phyloP scores from a whole-genome alignment of 1,140 invertebrate species.

The Megalonaias nervosa region DNA sequence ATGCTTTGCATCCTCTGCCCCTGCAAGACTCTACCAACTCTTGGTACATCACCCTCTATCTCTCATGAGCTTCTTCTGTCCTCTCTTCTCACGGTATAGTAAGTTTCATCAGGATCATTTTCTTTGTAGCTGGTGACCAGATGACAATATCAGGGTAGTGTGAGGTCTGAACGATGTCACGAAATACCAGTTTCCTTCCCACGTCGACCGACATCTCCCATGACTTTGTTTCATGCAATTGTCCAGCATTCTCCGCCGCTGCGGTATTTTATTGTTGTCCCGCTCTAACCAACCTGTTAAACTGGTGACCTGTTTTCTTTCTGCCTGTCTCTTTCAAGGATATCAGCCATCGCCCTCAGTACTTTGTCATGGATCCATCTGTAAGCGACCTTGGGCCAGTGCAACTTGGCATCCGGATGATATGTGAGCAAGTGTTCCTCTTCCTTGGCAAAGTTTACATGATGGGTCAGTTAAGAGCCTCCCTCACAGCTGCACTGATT shows the following conservation, averaged over 20 bases:
- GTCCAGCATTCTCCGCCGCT: background rate
- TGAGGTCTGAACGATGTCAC: conserved; percentile 11
- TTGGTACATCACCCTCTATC: conserved; percentile 17
- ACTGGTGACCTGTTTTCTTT: conserved; percentile 1
- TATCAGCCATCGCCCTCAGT: conserved; percentile 6
- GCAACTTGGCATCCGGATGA: background rate
- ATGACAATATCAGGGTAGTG: conserved; percentile 7
- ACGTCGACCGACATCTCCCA: conserved; percentile 23
- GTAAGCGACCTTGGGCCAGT: conserved; percentile 12
- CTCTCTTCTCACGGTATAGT: too few relatives aligned
- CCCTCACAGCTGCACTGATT: conserved; percentile 21
- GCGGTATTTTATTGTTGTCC: background rate
- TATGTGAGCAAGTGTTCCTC: conserved; percentile 7
- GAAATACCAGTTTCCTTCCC: conserved; percentile 24
- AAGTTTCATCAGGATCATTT: too few relatives aligned
- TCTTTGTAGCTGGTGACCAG: background rate
- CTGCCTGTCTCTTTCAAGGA: conserved; percentile 1
- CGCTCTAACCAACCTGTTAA: conserved; percentile 5
- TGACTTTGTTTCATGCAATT: background rate
- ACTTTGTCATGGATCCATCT: conserved; percentile 20
- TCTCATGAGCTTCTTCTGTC: background rate
- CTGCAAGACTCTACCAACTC: conserved; percentile 6
- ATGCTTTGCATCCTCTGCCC: conserved; percentile 16
- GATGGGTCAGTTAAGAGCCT: conserved; percentile 1
- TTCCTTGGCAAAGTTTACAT: conserved; percentile 16